Base-by-base conservation (phyloP, 2,113 vertebrate genomes). In the Alosa alosa region DNA sequence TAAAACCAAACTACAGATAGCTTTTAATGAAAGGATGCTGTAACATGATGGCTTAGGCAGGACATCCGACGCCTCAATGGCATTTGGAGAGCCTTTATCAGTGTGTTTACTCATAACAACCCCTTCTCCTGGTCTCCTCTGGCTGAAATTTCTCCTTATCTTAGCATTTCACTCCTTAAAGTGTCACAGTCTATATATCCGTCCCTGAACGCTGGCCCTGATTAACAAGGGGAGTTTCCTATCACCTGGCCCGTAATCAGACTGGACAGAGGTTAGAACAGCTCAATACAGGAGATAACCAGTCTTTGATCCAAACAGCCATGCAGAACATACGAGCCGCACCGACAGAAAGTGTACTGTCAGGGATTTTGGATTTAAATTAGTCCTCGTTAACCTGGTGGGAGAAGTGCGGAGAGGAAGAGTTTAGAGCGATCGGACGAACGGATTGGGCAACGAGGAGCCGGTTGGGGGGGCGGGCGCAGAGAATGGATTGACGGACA, bases 221-320 rank as follows among this genome's bases (percentile, higher is more conserved):
- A 97, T 97, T 96, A 96, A 95, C 94, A 93, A 92, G 95, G 94
- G 25, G 25, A 96, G 95, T 95, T 95, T 94, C 96, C 94, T 91
- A 88, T 91, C 93, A 93, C 94, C 90, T 22, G 91, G 90, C 87
- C 92, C 93, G 94, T 97, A 97, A 97, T 97, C 95, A 96, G 94
- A 97, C 93, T 89, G 94, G 97, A 97, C 97, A 97, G 96, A 96
- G 96, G 96, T 97, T 97, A 97, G 94, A 96, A 97, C 95, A 96
- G 96, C 97, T 98, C 96, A 96, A 97, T 97, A 96, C 94, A 93
- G 94, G 94, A 89, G 95, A 97, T 97, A 97, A 96, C 95, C 95
- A 96, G 94, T 95, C 95, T 97, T 97, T 96, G 95, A 97, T 96
- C 95, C 96, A 95, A 95, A 95, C 94, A 96, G 95, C 93, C 94